These are phyloP conservation scores for Andrena hattorfiana DNA, from an alignment of 2,888 invertebrate genomes.

Conservation along the genomic window DNA sequence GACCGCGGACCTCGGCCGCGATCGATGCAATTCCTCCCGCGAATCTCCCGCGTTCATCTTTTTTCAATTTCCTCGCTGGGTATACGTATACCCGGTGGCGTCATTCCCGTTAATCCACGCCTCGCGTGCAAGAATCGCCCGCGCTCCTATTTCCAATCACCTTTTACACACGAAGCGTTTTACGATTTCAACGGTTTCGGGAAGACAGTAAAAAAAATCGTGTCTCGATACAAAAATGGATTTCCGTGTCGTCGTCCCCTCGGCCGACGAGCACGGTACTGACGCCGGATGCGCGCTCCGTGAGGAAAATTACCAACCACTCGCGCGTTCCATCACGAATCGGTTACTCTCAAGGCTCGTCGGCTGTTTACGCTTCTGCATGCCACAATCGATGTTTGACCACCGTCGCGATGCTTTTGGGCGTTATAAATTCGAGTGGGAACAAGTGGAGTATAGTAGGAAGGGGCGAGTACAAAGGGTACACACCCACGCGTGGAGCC, in stretches of 20 bases:
- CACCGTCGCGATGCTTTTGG: conserved; percentile 18
- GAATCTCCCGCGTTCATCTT: conserved; percentile 3
- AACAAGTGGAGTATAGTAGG: conserved; percentile 35
- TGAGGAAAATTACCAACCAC: conserved; percentile 59
- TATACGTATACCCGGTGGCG: conserved; percentile 17
- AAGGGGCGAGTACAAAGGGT: conserved; percentile 6
- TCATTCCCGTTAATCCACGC: conserved; percentile 48
- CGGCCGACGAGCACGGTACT: conserved; percentile 19
- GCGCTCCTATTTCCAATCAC: conserved; percentile 22
- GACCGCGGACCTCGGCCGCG: not conserved
- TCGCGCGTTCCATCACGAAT: conserved; percentile 64
- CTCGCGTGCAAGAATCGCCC: conserved; percentile 50
- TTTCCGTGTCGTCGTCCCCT: conserved; percentile 31
- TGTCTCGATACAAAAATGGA: conserved; percentile 33
- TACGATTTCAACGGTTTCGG: conserved; percentile 30
- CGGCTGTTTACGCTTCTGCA: conserved; percentile 26
- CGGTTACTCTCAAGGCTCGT: conserved; percentile 48
- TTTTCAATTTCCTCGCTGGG: conserved; percentile 38
- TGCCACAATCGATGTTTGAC: not conserved
- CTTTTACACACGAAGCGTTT: conserved; percentile 25
- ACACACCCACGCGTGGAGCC: conserved; percentile 49
- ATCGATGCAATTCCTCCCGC: conserved; percentile 31
- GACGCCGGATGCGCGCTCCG: conserved; percentile 60
- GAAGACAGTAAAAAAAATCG: conserved; percentile 21
- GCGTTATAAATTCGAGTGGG: conserved; percentile 13